These are phyloP conservation scores for Pelosia muscerda DNA, from an alignment of 2,888 invertebrate species.

Conservation along the genomic window DNA sequence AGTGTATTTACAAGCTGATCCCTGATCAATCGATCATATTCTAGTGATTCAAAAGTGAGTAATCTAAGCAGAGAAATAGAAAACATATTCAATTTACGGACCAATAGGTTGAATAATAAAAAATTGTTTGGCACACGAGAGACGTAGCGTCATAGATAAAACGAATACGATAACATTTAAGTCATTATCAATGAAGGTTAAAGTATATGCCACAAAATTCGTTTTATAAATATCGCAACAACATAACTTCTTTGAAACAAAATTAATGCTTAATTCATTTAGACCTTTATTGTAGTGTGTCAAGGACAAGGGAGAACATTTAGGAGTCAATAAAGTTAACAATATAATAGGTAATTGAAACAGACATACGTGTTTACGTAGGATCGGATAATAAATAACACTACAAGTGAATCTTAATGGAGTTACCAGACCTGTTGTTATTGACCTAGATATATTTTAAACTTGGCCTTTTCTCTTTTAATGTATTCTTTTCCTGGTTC, in stretches of 20 bases:
- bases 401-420: constrained; percentile 10
- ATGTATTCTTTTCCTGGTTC: background rate
- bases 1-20: too few species aligned
- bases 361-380: background rate
- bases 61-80: too few species aligned
- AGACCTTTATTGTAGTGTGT: background rate
- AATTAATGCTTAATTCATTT: background rate
- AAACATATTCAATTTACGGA: too few species aligned
- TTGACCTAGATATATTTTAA: constrained; percentile 57
- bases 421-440: constrained; percentile 47
- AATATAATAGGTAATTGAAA: background rate
- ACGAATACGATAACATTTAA: background rate
- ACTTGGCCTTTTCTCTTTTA: constrained; percentile 49
- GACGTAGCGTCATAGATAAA: background rate
- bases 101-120: background rate
- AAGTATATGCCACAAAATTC: background rate
- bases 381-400: background rate
- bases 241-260: background rate
- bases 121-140: background rate
- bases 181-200: background rate
- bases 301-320: background rate
- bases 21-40: too few species aligned
- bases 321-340: background rate
- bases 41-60: too few species aligned
- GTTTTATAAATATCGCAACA: background rate